These are phyloP conservation scores for Drosophila sucinea DNA, from an alignment of 1,140 invertebrate genomes.

Conservation along the genomic window DNA sequence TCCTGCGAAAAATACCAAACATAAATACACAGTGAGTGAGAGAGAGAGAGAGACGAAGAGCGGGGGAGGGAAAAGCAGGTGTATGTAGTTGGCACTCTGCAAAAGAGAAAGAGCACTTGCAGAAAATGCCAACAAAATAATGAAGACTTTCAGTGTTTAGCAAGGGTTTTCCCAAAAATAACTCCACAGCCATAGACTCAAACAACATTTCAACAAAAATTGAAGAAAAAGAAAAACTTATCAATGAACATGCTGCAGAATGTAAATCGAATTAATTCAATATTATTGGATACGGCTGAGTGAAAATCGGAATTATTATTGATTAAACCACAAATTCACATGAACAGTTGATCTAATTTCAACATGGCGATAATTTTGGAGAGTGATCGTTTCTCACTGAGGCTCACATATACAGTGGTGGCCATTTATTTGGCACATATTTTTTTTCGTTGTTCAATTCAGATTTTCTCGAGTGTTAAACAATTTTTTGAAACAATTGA, in stretches of 20 bases:
- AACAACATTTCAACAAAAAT: not conserved
- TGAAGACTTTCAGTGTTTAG: not conserved
- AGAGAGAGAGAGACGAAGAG: not conserved
- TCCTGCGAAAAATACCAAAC: conserved; percentile 28
- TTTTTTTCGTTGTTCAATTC: too few species aligned
- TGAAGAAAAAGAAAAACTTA: not conserved
- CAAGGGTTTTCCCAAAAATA: not conserved
- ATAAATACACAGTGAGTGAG: conserved; percentile 1
- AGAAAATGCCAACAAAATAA: conserved; percentile 3
- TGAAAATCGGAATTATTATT: too few species aligned
- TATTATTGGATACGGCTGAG: too few species aligned
- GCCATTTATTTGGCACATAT: too few species aligned
- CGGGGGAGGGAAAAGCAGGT: not conserved
- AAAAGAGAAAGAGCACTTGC: not conserved
- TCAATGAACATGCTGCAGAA: too few species aligned
- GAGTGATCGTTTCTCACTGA: too few species aligned
- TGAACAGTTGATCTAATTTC: not conserved
- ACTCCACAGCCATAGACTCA: not conserved
- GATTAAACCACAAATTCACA: not conserved
- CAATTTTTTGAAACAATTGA: too few species aligned
- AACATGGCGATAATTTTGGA: too few species aligned
- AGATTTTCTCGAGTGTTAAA: too few species aligned
- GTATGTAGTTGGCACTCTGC: not conserved
- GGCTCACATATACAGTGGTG: too few species aligned
- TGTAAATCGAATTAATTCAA: too few species aligned